Evolutionary conservation across 2,797 vertebrate species (phyloP), one percentile per base, ranked within the genome.

Genomic region (Antennarius maculatus): DNA sequence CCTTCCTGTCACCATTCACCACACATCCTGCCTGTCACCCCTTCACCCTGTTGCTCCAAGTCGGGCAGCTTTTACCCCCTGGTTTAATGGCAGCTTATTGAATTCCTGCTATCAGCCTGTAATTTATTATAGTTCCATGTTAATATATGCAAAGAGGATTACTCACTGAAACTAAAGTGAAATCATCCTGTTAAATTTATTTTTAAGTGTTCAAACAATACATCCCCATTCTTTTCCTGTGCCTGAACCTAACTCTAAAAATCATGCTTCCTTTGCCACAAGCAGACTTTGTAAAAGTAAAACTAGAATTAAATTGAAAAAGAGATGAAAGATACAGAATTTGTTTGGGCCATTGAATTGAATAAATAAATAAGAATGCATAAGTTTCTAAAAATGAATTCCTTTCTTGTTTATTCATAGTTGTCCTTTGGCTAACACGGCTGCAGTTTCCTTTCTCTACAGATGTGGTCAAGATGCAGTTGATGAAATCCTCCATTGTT

Each of bases 1-100:
- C 81, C 82, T 83, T 87, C 78, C 79, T 85, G 77, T 82, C 76
- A 74, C 68, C 74, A 58, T 51, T 63, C 61, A 42, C 54, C 61
- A 1, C 55, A 74, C 76, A 84, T 55, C n/a, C 62, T 61, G 57
- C 7, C 17, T 31, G 61, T 68, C 69, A 61, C 6, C 39, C 39
- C 29, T 23, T 66, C 41, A n/a, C 13, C 55, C 50, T 11, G 45
- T 49, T 34, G 42, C 41, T 52, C 48, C 47, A 13, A 42, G 15
- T 54, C 27, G 53, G 37, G 9, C 16, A 9, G 18, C 59, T 0
- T 45, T 29, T 16, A 28, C 13, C 42, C 4, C 1, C 9, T 42
- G 15, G 14, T 27, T 43, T 23, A 31, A 31, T 52, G 13, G 18
- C 46, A 23, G 18, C 34, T 37, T 18, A 13, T 27, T 37, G 8